Evolutionary conservation across 2,113 vertebrate species (phyloP), one percentile per base, ranked within the genome.

Genomic region (Amphilophus citrinellus): DNA sequence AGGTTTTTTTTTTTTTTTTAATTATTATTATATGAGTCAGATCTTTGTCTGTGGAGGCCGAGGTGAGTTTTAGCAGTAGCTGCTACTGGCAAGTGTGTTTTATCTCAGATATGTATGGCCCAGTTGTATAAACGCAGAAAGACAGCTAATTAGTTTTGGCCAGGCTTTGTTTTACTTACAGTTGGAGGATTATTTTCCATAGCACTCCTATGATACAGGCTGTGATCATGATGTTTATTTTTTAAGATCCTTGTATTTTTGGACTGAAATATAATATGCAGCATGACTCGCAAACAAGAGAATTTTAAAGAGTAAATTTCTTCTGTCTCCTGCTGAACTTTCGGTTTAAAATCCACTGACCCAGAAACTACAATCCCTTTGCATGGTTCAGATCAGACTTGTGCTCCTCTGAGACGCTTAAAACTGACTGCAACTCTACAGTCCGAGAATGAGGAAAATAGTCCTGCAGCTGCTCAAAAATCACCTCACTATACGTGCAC

Each of bases 181-280:
- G 88, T 91, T 84, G 84, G 50, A 3, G 15, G 73, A 83, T 93
- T 89, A 58, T 88, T 88, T 91, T 88, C 79, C 80, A 84, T 63
- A 60, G 77, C 47, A 32, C 37, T 27, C 7, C 66, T n/a, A 17
- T 8, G 24, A 57, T 10, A 42, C 10, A 37, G 66, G 18, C 39
- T 59, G 24, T 77, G 73, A 90, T 88, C 71, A 22, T 59, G 24
- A 2, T 56, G 77, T 88, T 84, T 88, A 79, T 83, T 79, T 84
- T 15, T 53, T 60, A 59, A 73, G 39, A 84, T 80, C 35, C 73
- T 73, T 79, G 37, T 80, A 17, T 80, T 78, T 85, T 35, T 71
- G 4, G 3, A 76, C 20, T 20, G 76, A 37, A 71, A 75, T 76
- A 44, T 42, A 58, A 73, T 79, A 39, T n/a, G 6, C 24, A 50